A percentile compares a stretch with the other conserved stretches of the same genome.
These are phyloP conservation scores for Macrocentrus cingulum DNA, from an alignment of 1,140 invertebrate genomes.

Conservation along the genomic window DNA sequence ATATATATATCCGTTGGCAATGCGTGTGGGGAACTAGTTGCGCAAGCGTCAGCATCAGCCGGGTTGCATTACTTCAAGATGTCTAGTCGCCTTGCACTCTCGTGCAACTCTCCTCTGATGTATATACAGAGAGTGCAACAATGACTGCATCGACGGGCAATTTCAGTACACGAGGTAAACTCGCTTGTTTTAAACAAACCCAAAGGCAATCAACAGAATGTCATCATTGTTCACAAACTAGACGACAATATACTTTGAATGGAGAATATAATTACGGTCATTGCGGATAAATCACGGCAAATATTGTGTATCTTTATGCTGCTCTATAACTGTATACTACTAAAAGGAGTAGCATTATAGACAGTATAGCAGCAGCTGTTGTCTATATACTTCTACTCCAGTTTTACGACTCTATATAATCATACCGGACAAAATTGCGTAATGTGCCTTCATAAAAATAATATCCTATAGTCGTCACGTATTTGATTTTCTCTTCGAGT, in stretches of 20 bases:
- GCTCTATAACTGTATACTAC: background rate
- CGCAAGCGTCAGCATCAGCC: constrained; percentile 9
- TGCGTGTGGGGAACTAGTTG: constrained; percentile 9
- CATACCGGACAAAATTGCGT: constrained; percentile 18
- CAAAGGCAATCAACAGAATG: background rate
- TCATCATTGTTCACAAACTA: background rate
- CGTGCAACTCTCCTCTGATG: background rate
- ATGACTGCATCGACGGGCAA: too few relatives aligned
- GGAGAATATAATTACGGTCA: too few relatives aligned
- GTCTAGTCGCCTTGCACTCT: background rate
- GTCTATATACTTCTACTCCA: constrained; percentile 22
- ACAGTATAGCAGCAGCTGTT: constrained; percentile 1
- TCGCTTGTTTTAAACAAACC: too few relatives aligned
- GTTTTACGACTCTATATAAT: constrained; percentile 26
- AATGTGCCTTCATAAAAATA: constrained; percentile 21
- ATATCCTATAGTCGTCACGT: background rate
- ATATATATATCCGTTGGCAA: constrained; percentile 12
- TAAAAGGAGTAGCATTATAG: too few relatives aligned
- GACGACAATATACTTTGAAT: too few relatives aligned
- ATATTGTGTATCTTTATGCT: background rate
- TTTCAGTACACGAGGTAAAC: too few relatives aligned
- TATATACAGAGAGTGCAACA: too few relatives aligned
- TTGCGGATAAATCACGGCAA: too few relatives aligned
- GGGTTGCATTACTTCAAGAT: background rate
- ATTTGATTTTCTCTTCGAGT: background rate